Evolutionary conservation across 2,113 vertebrate genomes (phyloP).

Genomic region (Oreochromis spilurus): DNA sequence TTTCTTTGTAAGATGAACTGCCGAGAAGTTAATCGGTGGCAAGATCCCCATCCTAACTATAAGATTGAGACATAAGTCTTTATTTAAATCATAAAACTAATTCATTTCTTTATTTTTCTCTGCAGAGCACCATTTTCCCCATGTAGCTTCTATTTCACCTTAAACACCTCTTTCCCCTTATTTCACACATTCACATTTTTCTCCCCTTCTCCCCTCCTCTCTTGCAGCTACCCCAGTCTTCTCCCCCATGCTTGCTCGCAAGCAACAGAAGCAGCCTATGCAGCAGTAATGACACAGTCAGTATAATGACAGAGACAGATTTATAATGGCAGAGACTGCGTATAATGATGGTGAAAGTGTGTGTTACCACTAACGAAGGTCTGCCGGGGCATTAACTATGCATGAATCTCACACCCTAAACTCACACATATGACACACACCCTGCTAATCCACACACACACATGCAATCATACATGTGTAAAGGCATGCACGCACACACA

Average conservation of each 20-base stretch:
- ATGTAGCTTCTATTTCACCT: background rate
- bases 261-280: conserved; percentile 29
- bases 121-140: background rate
- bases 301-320: conserved; percentile 47
- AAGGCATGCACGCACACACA: background rate
- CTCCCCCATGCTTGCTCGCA: background rate
- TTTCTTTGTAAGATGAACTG: background rate
- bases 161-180: background rate
- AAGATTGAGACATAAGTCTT: background rate
- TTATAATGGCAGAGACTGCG: conserved; percentile 45
- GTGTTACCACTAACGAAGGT: conserved; percentile 57
- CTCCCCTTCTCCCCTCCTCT: background rate
- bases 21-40: background rate
- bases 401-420: conserved; percentile 53
- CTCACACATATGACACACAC: conserved; percentile 14
- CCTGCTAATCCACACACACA: background rate
- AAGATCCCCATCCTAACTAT: background rate
- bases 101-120: background rate
- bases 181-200: conserved; percentile 3
- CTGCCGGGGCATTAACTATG: conserved; percentile 61
- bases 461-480: background rate
- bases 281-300: conserved; percentile 40
- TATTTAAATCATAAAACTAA: background rate
- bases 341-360: conserved; percentile 55
- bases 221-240: background rate